phyloP scores from a whole-genome alignment of 2,888 invertebrate species.

The Tenthredo distinguenda region DNA sequence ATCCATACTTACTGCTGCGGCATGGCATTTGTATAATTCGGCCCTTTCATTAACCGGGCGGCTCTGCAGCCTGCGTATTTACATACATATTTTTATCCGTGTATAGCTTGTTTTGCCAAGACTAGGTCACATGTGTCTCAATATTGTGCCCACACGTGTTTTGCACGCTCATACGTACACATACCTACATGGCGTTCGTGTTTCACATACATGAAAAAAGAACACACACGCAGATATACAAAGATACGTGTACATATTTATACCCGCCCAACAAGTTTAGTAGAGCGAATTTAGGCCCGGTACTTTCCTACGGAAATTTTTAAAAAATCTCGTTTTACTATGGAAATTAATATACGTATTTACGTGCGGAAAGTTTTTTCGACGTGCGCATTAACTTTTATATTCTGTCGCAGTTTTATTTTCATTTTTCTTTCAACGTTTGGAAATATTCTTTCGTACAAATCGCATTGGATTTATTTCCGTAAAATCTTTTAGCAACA shows the following conservation, averaged over 20 bases:
- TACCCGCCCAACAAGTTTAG: background rate
- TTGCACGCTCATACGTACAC: constrained; percentile 1
- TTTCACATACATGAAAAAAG: background rate
- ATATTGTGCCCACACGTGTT: constrained; percentile 45
- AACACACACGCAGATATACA: background rate
- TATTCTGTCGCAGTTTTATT: background rate
- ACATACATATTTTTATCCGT: background rate
- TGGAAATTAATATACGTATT: background rate
- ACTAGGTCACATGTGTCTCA: constrained; percentile 45
- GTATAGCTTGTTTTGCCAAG: background rate
- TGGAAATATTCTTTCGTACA: background rate
- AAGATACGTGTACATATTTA: background rate
- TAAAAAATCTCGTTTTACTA: background rate
- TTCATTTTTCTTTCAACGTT: background rate
- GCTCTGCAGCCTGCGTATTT: constrained; percentile 7
- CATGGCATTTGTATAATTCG: background rate
- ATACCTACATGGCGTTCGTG: background rate
- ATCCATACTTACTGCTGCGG: background rate
- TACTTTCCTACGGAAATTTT: background rate
- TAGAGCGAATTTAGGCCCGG: background rate
- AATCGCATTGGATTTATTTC: too few species aligned
- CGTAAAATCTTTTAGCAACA: too few species aligned
- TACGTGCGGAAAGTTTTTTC: background rate
- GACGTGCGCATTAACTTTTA: background rate
- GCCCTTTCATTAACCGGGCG: constrained; percentile 6